These are phyloP conservation scores for Monomorium pharaonis DNA, from an alignment of 1,140 invertebrate species.

Conservation along the genomic window DNA sequence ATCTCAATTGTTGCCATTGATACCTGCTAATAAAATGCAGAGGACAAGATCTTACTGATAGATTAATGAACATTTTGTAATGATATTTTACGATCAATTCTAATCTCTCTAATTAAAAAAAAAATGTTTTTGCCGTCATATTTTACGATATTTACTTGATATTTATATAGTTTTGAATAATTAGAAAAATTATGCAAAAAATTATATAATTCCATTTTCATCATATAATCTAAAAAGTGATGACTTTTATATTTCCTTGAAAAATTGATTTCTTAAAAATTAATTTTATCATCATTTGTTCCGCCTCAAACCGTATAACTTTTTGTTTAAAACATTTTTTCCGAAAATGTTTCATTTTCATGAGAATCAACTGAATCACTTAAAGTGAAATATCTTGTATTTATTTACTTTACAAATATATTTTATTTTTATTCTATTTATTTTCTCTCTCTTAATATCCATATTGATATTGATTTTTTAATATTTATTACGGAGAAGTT, in stretches of 20 bases:
- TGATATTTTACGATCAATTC: background rate
- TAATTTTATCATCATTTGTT: no score
- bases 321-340: background rate
- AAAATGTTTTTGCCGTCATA: background rate
- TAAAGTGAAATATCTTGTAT: no score
- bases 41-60: constrained; percentile 22
- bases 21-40: constrained; percentile 64
- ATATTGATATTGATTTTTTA: background rate
- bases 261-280: no score
- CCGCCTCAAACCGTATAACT: background rate
- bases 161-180: no score
- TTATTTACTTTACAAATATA: no score
- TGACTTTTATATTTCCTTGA: no score
- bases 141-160: background rate
- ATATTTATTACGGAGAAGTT: background rate
- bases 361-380: background rate
- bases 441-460: background rate
- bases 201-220: no score
- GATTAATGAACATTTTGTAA: constrained; percentile 18
- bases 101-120: background rate
- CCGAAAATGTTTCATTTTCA: background rate
- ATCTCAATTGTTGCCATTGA: constrained; percentile 61
- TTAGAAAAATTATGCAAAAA: no score
- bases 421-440: background rate
- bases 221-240: no score